A percentile compares a stretch with the other conserved stretches of the same genome.
phyloP scores from a whole-genome alignment of 2,113 vertebrate genomes.

The Carassius carassius region DNA sequence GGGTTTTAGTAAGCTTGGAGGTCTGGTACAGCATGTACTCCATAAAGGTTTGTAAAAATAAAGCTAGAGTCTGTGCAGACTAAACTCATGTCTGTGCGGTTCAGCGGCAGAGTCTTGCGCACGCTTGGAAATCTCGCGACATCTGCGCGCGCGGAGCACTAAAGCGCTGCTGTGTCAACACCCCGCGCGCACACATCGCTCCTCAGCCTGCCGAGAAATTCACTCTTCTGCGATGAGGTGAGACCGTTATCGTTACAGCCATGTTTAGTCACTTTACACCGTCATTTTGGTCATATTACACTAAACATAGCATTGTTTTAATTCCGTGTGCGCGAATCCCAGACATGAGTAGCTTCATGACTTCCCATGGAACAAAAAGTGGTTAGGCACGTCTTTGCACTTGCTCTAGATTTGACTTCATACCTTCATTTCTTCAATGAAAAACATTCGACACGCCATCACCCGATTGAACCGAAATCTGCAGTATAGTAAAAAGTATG shows the following conservation, averaged over 20 bases:
- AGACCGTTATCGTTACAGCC: neutral
- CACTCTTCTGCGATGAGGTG: conserved; percentile 32
- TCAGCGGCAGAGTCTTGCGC: neutral
- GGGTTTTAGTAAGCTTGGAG: neutral
- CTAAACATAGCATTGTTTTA: neutral
- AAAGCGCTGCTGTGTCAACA: conserved; percentile 51
- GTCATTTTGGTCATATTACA: neutral
- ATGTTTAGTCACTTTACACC: conserved; percentile 25
- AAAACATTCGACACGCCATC: neutral
- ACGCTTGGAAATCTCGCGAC: conserved; percentile 55
- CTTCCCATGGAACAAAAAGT: conserved; percentile 27
- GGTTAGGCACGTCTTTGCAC: conserved; percentile 1
- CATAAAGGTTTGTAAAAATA: neutral
- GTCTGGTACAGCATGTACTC: neutral
- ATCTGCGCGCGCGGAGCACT: neutral
- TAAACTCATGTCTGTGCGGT: neutral
- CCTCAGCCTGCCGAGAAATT: conserved; percentile 33
- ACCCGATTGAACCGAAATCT: neutral
- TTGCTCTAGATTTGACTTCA: neutral
- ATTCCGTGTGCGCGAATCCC: neutral
- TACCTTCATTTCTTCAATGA: neutral
- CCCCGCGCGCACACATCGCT: conserved; percentile 52
- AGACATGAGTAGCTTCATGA: neutral
- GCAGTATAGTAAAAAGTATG: neutral
- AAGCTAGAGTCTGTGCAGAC: neutral